Base-by-base conservation (phyloP, 2,113 vertebrate genomes). In the Setophaga coronata region DNA sequence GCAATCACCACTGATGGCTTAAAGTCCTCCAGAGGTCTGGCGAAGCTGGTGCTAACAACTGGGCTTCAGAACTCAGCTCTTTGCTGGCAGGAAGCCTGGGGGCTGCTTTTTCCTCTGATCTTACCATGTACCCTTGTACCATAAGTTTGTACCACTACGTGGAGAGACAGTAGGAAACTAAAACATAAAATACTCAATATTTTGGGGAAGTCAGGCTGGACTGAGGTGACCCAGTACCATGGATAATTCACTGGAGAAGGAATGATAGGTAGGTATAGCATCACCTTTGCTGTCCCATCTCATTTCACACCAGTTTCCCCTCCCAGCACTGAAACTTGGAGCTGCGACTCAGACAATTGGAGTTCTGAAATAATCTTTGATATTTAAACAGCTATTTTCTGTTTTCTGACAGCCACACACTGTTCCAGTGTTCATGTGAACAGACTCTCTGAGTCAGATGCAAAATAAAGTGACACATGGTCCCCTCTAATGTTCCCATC, bases 361-460 rank as follows among this genome's bases (percentile, higher is more conserved):
- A 84, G 76, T 50, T 82, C 89, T 74, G 90, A 93, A 97, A 89
- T 84, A 2, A 91, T 95, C 88, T 96, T 71, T 95, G 96, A 82
- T 96, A 95, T 89, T 96, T 97, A 85, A 96, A 67, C 48, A 54
- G 81, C 71, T 81, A 36, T 86, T 83, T 93, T 96, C 71, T 97
- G 89, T 76, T 95, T 95, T 94, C 56, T 96, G 90, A 92, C 96
- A 95, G 82, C 71, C 90, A 84, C 85, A 77, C 24, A 13, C 82
- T 94, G 92, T 95, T 94, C 81, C 80, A 84, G 53, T 5, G 5
- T 18, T 95, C 13, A 1, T 92, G 77, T 0, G 2, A 95, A 36
- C 86, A 96, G 94, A 74, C 77, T 94, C 81, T 92, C 77, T 91
- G 93, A 97, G 86, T 96, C 96, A 97, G 56, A 86, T 7, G 56